Percentiles rank a stretch among this genome's conserved stretches.
Conservation (phyloP, 2,797 vertebrate species). For the Sciaenops ocellatus region DNA sequence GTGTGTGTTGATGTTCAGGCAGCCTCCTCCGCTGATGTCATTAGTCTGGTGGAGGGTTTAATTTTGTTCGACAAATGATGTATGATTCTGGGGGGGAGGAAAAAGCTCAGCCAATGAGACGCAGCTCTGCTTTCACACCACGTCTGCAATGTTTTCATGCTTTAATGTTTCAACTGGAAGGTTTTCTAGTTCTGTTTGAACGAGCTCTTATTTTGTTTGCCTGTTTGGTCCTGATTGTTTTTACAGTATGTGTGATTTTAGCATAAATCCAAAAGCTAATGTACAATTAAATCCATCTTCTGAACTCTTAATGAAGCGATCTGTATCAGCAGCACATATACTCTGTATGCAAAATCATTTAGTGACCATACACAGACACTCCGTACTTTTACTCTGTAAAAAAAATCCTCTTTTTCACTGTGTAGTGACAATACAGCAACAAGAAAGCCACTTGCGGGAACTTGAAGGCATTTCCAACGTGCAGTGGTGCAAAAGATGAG, state of each 20-base stretch:
- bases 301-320: neutral
- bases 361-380: neutral
- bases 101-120: neutral
- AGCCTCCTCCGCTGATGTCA: slow-evolving; percentile 38
- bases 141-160: neutral
- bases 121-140: neutral
- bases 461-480: too few relatives aligned
- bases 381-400: too few relatives aligned
- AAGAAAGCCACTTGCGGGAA: too few relatives aligned
- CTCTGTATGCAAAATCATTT: neutral
- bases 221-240: too few relatives aligned
- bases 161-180: neutral
- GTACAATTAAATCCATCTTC: neutral
- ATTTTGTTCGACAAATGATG: neutral
- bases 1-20: slow-evolving; percentile 4
- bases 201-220: neutral
- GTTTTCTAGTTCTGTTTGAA: neutral
- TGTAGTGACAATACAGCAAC: too few relatives aligned
- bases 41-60: slow-evolving; percentile 21
- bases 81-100: neutral
- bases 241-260: too few relatives aligned
- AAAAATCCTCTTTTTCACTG: too few relatives aligned
- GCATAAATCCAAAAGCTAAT: too few relatives aligned
- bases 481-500: too few relatives aligned
- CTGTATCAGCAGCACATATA: neutral